phyloP scores from a whole-genome alignment of 2,113 vertebrate species.

The Polypterus senegalus region DNA sequence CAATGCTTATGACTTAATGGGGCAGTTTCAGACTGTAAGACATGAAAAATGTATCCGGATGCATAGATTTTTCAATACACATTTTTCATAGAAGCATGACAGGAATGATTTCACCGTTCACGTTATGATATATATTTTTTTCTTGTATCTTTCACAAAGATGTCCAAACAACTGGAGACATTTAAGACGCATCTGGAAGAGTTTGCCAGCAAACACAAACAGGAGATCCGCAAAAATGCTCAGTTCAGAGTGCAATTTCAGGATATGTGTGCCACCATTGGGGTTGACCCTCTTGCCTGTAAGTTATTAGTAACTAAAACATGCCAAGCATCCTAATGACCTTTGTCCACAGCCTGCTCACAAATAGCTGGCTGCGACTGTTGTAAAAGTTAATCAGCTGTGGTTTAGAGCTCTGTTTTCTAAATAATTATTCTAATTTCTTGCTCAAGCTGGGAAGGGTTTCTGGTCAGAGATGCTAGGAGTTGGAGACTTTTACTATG shows the following conservation, averaged over 20 bases:
- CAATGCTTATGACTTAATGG: too few species aligned
- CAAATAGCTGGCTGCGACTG: too few species aligned
- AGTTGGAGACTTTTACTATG: slow-evolving; percentile 94
- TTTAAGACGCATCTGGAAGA: slow-evolving; percentile 87
- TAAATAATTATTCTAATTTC: too few species aligned
- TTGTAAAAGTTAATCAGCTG: too few species aligned
- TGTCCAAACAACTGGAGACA: slow-evolving; percentile 89
- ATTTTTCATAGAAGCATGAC: too few species aligned
- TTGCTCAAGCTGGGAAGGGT: slow-evolving; percentile 75
- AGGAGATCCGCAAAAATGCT: slow-evolving; percentile 79
- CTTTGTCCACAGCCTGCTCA: too few species aligned
- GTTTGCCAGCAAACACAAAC: slow-evolving; percentile 95
- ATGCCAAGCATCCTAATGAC: too few species aligned
- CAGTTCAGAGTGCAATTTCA: slow-evolving; percentile 92
- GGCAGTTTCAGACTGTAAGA: too few species aligned
- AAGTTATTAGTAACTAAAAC: slow-evolving; percentile 27
- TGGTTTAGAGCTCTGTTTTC: too few species aligned
- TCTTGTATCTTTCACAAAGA: slow-evolving; percentile 46
- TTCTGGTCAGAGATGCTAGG: slow-evolving; percentile 98
- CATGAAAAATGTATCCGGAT: too few species aligned
- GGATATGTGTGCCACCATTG: slow-evolving; percentile 94
- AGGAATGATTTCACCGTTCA: neutral
- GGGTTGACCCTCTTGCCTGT: slow-evolving; percentile 91
- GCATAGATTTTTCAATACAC: too few species aligned
- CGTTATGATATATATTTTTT: neutral